Base-by-base conservation (phyloP, 2,113 vertebrate genomes). In the Eleginops maclovinus region DNA sequence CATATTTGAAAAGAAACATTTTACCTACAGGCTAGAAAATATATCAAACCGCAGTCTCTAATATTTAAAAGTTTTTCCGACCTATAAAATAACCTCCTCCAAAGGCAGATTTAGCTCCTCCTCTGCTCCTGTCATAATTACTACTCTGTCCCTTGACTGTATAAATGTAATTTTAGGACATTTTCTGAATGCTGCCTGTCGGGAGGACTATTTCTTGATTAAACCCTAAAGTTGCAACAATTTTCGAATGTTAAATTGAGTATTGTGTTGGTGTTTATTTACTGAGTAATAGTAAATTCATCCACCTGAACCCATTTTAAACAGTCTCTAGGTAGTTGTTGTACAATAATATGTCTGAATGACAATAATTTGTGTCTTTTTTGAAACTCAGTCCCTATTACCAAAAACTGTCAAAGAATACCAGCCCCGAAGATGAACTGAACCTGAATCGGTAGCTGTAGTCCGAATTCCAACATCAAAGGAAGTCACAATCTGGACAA, bases 381-480 rank as follows among this genome's bases (percentile, higher is more conserved):
- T 14, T 3, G 4, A 21, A 40, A 22, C 9, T 50, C 14, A 46
- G 21, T 8, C 24, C 44, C 8, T 14, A 6, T 3, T 49, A 49
- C n/a, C 10, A 11, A 9, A 49, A 26, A 4, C 49, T n/a, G 5
- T 24, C 14, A 16, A 19, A 28, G 16, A 19, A 47, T n/a, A 53
- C 24, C 67, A 47, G 24, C 3, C 1, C 26, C 24, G 43, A 24
- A 65, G 9, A 55, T 55, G 2, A 51, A 50, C 21, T 46, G 9
- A 44, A 22, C 16, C 22, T 19, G n/a, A 17, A 31, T 58, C 13
- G 15, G 10, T 16, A 24, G 44, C 21, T 44, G 4, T 12, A 11
- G 43, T 16, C 22, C 28, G 17, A 50, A 12, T 72, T 72, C 5
- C 65, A 75, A 47, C 22, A 59, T 59, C 26, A 49, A 22, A 43